These are phyloP conservation scores for Yponomeuta malinellus DNA, from an alignment of 2,888 invertebrate genomes.

Conservation along the genomic window DNA sequence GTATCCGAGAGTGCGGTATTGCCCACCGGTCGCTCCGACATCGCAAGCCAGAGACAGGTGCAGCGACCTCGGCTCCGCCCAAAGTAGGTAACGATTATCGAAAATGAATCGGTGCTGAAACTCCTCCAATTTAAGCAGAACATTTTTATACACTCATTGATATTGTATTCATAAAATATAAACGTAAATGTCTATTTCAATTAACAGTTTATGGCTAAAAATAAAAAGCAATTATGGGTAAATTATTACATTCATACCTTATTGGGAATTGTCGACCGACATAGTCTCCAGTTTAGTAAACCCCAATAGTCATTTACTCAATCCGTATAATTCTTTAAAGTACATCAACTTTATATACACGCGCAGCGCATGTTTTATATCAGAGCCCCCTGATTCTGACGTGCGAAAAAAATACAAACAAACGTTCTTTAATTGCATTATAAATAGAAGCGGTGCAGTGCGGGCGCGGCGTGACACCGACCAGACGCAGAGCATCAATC, in stretches of 20 bases:
- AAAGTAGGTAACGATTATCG: slow-evolving; percentile 27
- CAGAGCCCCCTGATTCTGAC: background rate
- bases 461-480: background rate
- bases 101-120: slow-evolving; percentile 44
- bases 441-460: background rate
- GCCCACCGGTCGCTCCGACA: no score
- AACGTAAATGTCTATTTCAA: no score
- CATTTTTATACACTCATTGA: no score
- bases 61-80: background rate
- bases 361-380: background rate
- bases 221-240: background rate
- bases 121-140: slow-evolving; percentile 22
- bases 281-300: no score
- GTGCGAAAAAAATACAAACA: background rate
- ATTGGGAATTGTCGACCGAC: no score
- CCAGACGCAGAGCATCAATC: background rate
- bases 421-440: slow-evolving; percentile 4
- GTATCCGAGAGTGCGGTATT: background rate
- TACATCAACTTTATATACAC: background rate
- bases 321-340: no score
- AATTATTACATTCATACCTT: background rate
- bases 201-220: background rate
- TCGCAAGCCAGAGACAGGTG: background rate
- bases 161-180: no score
- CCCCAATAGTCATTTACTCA: no score